Conservation (phyloP, 2,113 vertebrate species). For the Elephas maximus region DNA sequence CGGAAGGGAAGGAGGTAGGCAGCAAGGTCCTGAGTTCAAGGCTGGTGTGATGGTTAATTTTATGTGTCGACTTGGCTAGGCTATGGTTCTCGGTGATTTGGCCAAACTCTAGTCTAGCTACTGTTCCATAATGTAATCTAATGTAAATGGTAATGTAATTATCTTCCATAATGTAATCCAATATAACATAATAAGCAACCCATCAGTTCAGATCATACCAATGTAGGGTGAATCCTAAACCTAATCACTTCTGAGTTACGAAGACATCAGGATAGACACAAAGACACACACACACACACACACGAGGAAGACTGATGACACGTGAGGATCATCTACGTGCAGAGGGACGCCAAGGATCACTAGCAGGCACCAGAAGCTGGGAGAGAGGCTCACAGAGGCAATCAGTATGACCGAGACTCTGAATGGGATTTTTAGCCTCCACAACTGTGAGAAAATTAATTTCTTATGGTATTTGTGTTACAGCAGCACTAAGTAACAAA, state of each 20-base stretch:
- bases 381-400: background rate
- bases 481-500: background rate
- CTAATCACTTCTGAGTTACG: background rate
- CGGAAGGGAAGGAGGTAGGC: background rate
- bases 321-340: background rate
- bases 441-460: background rate
- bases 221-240: background rate
- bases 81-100: background rate
- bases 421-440: background rate
- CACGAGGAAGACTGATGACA: background rate
- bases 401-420: background rate
- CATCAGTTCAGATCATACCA: background rate
- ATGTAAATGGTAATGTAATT: background rate
- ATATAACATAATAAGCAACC: background rate
- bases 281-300: background rate
- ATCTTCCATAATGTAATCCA: background rate
- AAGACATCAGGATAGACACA: background rate
- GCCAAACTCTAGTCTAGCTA: background rate
- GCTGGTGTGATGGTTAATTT: background rate
- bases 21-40: background rate
- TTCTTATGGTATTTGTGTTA: background rate
- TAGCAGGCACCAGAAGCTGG: background rate
- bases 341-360: background rate
- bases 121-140: background rate
- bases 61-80: background rate